Evolutionary conservation across 2,113 vertebrate genomes (phyloP).

Genomic region (Passer domesticus): DNA sequence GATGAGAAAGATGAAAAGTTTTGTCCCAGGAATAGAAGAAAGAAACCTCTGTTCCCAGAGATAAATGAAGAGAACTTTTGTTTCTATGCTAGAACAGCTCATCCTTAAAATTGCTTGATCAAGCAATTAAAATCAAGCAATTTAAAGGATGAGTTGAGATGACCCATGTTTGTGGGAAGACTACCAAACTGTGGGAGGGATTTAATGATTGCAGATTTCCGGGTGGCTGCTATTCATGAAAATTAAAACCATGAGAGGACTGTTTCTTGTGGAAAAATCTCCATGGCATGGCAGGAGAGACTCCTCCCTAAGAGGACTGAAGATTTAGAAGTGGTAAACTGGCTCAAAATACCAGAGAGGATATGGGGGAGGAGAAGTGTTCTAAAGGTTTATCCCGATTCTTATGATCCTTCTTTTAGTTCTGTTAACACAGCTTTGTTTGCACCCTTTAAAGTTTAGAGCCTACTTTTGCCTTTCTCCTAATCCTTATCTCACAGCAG

Average conservation of each 20-base stretch:
- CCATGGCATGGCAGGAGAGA: background rate
- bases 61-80: background rate
- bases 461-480: background rate
- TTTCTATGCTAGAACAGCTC: background rate
- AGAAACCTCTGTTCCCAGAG: background rate
- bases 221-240: rapidly evolving
- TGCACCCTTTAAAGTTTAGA: background rate
- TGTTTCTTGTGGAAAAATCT: background rate
- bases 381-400: background rate
- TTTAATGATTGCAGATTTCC: background rate
- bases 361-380: background rate
- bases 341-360: background rate
- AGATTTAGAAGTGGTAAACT: background rate
- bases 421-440: background rate
- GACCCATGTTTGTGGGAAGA: background rate
- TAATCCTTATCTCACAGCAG: background rate
- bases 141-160: background rate
- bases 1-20: background rate
- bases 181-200: background rate
- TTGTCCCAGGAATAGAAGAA: no score
- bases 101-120: background rate
- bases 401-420: background rate
- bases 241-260: background rate
- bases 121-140: background rate
- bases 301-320: background rate